Evolutionary conservation across 2,888 invertebrate genomes (phyloP).

Genomic region (Torymus aiolomorphi): DNA sequence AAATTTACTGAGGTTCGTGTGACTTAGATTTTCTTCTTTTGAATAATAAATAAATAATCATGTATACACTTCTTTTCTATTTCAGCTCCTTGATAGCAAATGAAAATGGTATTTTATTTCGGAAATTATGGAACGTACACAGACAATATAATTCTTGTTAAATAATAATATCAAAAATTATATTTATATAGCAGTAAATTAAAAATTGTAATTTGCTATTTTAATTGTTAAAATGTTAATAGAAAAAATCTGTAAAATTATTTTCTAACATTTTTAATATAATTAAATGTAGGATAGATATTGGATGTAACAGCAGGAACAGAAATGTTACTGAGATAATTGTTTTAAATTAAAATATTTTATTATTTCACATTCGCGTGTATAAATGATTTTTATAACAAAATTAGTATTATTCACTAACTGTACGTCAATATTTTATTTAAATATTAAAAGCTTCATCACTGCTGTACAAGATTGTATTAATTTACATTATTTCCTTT

Average conservation of each 20-base stretch:
- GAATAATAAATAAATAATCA: background rate
- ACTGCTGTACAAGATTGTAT: slow-evolving; percentile 43
- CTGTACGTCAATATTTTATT: slow-evolving; percentile 48
- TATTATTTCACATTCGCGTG: slow-evolving; percentile 66
- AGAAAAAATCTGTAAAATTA: slow-evolving; percentile 48
- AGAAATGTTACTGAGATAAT: slow-evolving; percentile 45
- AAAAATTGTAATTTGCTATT: slow-evolving; percentile 20
- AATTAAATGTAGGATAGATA: slow-evolving; percentile 44
- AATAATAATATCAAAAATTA: background rate
- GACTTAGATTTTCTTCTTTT: background rate
- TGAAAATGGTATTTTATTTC: slow-evolving; percentile 36
- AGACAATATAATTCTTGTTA: slow-evolving; percentile 20
- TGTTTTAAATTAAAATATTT: slow-evolving; percentile 68
- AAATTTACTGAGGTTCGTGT: slow-evolving; percentile 66
- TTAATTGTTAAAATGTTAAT: slow-evolving; percentile 51
- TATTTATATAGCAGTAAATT: slow-evolving; percentile 19
- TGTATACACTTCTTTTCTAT: slow-evolving; percentile 14
- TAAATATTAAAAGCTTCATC: slow-evolving; percentile 54
- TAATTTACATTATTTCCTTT: slow-evolving; percentile 12
- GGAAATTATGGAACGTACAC: slow-evolving; percentile 24
- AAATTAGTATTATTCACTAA: slow-evolving; percentile 58
- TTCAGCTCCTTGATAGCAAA: slow-evolving; percentile 58
- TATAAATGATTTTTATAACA: slow-evolving; percentile 66
- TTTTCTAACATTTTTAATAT: slow-evolving; percentile 35
- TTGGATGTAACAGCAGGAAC: slow-evolving; percentile 18